Evolutionary conservation across 2,113 vertebrate genomes (phyloP), one percentile per base, ranked within the genome.

Genomic region (Elanus axillaris): DNA sequence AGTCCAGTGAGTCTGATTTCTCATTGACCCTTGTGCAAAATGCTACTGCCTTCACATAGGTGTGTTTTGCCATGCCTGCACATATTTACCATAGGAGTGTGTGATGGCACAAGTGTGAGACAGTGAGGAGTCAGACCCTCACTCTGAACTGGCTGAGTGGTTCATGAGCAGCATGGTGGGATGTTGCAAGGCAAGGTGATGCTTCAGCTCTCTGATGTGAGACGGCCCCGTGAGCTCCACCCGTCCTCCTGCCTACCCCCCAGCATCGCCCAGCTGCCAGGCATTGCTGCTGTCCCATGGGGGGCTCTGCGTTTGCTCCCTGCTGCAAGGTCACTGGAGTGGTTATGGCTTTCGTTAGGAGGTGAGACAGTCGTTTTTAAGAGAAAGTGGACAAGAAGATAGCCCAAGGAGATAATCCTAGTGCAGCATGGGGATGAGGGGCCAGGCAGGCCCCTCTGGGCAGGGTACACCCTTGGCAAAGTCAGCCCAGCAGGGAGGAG

Each of bases 231-330:
- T 19, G 36, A 31, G 40, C n/a, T 66, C 27, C 55, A 47, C 11
- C 13, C 1, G 0, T 66, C n/a, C 36, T 47, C 50, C 40, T 73
- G 36, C 66, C 74, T 43, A 10, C 2, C 4, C 14, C 26, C 48
- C 10, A 6, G 74, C 52, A 29, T 36, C 0, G 0, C 42, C 16
- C 26, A 0, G 0, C n/a, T 48, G 53, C 76, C 43, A 42, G 87
- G 52, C 32, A 3, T 12, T 27, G 43, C 74, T 60, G 63, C 79
- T 19, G 15, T 48, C n/a, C 69, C 27, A 0, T 1, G 10, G 15
- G 52, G 63, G 66, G 52, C 56, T 56, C 31, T 42, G 38, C 38
- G 9, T 29, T 36, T 0, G 0, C 58, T 20, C 53, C 48, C 80
- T 59, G 42, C 8, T 8, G 42, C 82, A 55, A n/a, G 15, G 17